Evolutionary conservation across 1,140 invertebrate species (phyloP).

Genomic region (Sarcophaga bullata): DNA sequence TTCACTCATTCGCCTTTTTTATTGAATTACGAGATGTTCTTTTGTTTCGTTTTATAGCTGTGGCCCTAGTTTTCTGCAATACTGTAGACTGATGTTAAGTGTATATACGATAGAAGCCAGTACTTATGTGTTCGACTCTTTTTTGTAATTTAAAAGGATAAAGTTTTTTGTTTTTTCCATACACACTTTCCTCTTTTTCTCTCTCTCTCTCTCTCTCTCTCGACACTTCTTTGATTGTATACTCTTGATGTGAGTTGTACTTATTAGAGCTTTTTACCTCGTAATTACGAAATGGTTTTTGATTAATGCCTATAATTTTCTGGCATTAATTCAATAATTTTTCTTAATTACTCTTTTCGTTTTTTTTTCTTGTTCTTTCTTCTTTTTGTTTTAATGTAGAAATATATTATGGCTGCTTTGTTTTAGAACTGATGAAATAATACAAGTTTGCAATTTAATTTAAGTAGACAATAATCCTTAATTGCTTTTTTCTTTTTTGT

Average conservation of each 20-base stretch:
- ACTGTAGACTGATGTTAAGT: not conserved
- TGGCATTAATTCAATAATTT: conserved; percentile 37
- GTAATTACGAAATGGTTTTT: conserved; percentile 38
- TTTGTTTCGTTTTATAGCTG: not conserved
- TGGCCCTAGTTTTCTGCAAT: not conserved
- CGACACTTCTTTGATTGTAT: not conserved
- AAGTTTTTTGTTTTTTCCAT: not conserved
- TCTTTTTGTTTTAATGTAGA: not conserved
- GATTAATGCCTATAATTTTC: conserved; percentile 40
- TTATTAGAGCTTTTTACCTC: conserved; percentile 28
- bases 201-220: not conserved
- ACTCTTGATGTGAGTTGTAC: not conserved
- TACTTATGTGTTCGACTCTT: no score
- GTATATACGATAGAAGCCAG: not conserved
- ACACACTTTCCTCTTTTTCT: not conserved
- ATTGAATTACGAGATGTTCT: conserved; percentile 12
- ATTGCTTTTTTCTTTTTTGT: not conserved
- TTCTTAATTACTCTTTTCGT: not conserved
- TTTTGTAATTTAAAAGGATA: not conserved
- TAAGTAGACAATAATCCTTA: not conserved
- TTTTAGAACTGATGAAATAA: not conserved
- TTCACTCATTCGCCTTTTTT: not conserved
- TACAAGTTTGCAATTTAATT: conserved; percentile 6
- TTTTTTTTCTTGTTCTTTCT: not conserved
- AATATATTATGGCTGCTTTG: not conserved